Percentiles rank a stretch among this genome's conserved stretches.
Evolutionary conservation across 2,888 invertebrate genomes (phyloP).

Genomic region (Rhamnusium bicolor): DNA sequence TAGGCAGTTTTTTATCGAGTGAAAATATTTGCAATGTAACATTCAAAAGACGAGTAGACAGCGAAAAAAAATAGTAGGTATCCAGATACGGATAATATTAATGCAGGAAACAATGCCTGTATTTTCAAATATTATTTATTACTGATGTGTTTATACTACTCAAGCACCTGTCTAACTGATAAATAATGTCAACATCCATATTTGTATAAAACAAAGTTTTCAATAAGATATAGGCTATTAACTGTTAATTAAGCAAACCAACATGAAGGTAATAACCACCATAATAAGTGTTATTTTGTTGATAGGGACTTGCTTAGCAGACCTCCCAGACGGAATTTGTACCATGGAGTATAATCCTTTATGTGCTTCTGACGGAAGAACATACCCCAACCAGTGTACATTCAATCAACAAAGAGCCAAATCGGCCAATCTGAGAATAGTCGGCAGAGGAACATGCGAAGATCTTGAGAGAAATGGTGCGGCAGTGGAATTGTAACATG

Average conservation of each 20-base stretch:
- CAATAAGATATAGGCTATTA: background rate
- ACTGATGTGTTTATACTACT: background rate
- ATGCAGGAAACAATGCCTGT: background rate
- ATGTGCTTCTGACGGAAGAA: conserved; percentile 24
- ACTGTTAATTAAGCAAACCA: background rate
- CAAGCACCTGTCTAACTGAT: background rate
- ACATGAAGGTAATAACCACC: background rate
- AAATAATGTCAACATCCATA: background rate
- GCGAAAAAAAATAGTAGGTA: too few species aligned
- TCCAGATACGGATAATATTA: background rate
- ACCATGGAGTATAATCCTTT: conserved; percentile 13
- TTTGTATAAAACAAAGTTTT: background rate
- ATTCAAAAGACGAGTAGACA: too few species aligned
- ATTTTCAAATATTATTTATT: background rate
- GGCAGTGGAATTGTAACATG: background rate
- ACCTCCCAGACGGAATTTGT: background rate
- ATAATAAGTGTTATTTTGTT: background rate
- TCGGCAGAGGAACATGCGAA: conserved; percentile 8
- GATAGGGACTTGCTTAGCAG: background rate
- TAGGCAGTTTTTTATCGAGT: too few species aligned
- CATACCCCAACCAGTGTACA: conserved; percentile 18
- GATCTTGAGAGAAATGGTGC: background rate
- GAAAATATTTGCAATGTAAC: too few species aligned
- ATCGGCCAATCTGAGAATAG: background rate
- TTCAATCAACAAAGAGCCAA: conserved; percentile 4